phyloP scores from a whole-genome alignment of 2,888 invertebrate genomes.

The Embidobia sp. region DNA sequence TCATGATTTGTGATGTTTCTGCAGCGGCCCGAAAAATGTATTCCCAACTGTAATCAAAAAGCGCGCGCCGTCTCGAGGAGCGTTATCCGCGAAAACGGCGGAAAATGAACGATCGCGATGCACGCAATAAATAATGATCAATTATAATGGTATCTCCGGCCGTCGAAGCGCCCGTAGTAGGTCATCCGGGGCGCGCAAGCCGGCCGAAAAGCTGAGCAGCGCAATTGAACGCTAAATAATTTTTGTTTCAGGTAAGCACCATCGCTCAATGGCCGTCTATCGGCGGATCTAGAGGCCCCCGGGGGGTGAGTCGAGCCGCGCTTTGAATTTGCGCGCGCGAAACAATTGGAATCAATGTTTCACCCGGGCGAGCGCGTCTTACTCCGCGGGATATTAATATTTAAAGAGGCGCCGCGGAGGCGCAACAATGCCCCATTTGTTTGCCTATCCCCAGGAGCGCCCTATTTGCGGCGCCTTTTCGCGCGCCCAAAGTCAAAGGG shows the following conservation, averaged over 20 bases:
- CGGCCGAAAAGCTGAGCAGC: slow-evolving; percentile 12
- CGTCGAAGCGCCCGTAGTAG: slow-evolving; percentile 1
- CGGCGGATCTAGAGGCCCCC: slow-evolving; percentile 32
- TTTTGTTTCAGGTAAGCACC: slow-evolving; percentile 58
- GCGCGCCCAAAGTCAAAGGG: slow-evolving; percentile 25
- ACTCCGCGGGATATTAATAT: slow-evolving; percentile 47
- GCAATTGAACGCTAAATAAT: slow-evolving; percentile 44
- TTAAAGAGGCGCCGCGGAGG: slow-evolving; percentile 31
- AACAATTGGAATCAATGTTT: slow-evolving; percentile 62
- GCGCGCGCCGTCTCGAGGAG: no score
- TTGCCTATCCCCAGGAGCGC: slow-evolving; percentile 47
- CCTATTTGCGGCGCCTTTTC: slow-evolving; percentile 22
- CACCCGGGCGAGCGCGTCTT: slow-evolving; percentile 42
- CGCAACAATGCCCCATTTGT: slow-evolving; percentile 49
- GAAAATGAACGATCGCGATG: neutral
- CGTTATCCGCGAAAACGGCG: no score
- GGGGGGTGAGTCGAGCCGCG: slow-evolving; percentile 34
- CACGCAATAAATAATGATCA: slow-evolving; percentile 20
- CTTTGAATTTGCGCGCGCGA: slow-evolving; percentile 50
- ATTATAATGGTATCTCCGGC: slow-evolving; percentile 8
- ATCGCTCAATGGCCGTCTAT: slow-evolving; percentile 35
- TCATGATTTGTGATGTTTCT: no score
- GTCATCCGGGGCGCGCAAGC: slow-evolving; percentile 6
- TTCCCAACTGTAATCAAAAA: no score
- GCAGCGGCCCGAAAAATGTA: no score